Evolutionary conservation across 2,888 invertebrate genomes (phyloP), one percentile per base, ranked within the genome.

Genomic region (Kuschelorhynchus macadamiae): DNA sequence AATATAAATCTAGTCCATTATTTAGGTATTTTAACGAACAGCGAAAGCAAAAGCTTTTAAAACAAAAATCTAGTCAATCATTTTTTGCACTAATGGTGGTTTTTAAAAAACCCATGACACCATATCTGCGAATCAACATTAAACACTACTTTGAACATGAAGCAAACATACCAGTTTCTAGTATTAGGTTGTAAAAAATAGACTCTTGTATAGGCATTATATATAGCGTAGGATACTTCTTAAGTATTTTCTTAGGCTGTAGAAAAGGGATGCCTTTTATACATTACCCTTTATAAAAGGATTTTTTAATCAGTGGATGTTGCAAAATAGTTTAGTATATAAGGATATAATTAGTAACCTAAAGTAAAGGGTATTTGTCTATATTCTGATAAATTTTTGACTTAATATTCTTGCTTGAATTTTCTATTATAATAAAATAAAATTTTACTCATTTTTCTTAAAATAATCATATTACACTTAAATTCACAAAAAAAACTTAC

Each of bases 181-280:
- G 20, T 18, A 20, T 44, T 57, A 57, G 44, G 12, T 9, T 57
- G 56, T 57, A 57, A 44, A 57, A 57, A 46, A 46, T 57, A 57
- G 56, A 57, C 56, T 57, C 46, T 12, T 17, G 33, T 5, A 33
- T 46, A 32, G 56, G 56, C 56, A 57, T 57, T 55, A 42, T 47
- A 5, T 25, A 30, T 36, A 7, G 25, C 11, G 11, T 50, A 50
- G 14, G 14, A 17, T 44, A 55, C 17, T 14, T 33, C 11, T n/a
- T 42, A 42, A 57, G 14, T 21, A 32, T 25, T 49, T 52, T 9
- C 25, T 11, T 42, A 52, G 61, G 9, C 30, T 52, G 59, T 61
- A 50, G 61, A 11, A 32, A 52, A 52, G 21, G 32, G 50, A 61
- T 61, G 61, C 52, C 61, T 61, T 61, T 49, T 59, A 59, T 61